A percentile compares a stretch with the other conserved stretches of the same genome.
These are phyloP conservation scores for Acholoe squamosa DNA, from an alignment of 2,888 invertebrate species.

Conservation along the genomic window DNA sequence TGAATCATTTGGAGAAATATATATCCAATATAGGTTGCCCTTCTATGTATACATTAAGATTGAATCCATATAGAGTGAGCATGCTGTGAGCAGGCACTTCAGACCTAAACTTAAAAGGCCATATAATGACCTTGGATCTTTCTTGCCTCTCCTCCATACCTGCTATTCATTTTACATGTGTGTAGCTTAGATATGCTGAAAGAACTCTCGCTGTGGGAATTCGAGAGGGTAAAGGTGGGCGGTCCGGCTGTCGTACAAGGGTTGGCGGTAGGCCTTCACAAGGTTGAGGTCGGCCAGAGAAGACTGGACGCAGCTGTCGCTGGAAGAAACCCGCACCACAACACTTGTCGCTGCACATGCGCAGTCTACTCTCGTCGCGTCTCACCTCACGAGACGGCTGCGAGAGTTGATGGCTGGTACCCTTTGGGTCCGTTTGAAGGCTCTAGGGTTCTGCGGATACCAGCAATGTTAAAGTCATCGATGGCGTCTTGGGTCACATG, in stretches of 20 bases:
- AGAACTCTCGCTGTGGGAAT: not conserved
- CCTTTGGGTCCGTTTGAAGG: not conserved
- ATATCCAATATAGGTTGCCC: no score
- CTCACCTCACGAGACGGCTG: not conserved
- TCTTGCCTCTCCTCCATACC: no score
- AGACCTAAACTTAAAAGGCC: no score
- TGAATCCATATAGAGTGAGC: no score
- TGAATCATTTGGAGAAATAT: no score
- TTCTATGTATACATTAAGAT: no score
- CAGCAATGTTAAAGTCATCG: slow-evolving; percentile 13
- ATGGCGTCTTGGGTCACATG: slow-evolving; percentile 30
- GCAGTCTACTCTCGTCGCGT: slow-evolving; percentile 37
- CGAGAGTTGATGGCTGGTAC: not conserved
- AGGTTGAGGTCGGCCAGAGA: not conserved
- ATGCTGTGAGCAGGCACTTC: no score
- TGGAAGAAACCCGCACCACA: not conserved
- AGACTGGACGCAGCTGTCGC: slow-evolving; percentile 7
- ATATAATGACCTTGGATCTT: no score
- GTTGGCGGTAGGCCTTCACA: not conserved
- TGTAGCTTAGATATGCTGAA: no score
- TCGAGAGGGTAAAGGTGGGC: not conserved
- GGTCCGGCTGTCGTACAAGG: not conserved
- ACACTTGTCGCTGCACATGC: slow-evolving; percentile 58
- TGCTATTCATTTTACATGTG: no score
- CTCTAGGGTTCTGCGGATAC: not conserved